These are phyloP conservation scores for Anastrepha ludens DNA, from an alignment of 1,140 invertebrate species.

Conservation along the genomic window DNA sequence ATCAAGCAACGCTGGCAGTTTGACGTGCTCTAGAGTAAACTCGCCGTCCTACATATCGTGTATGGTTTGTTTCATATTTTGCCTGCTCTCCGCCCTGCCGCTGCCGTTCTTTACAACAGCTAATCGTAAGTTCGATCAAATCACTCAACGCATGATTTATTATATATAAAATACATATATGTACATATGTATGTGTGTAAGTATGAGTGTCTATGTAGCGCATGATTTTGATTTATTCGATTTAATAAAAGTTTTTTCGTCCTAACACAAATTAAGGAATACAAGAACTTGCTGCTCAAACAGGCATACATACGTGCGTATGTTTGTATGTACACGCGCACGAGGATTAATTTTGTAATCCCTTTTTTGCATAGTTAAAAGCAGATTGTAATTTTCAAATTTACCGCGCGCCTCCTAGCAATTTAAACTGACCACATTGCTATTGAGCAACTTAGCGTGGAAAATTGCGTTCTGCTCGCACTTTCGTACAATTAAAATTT, in stretches of 20 bases:
- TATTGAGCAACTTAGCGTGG: slow-evolving; percentile 19
- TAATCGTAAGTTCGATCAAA: slow-evolving; percentile 50
- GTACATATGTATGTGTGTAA: not conserved
- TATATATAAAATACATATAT: slow-evolving; percentile 37
- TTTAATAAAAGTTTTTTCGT: not conserved
- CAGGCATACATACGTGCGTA: not conserved
- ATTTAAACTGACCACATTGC: slow-evolving; percentile 31
- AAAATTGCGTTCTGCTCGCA: slow-evolving; percentile 36
- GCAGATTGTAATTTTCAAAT: slow-evolving; percentile 35
- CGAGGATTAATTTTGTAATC: not conserved
- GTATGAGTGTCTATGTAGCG: not conserved
- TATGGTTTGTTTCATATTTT: slow-evolving; percentile 30
- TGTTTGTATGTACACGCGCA: not conserved
- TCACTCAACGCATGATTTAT: slow-evolving; percentile 27
- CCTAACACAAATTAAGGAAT: not conserved
- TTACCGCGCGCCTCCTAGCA: not conserved
- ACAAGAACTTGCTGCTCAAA: too few species aligned
- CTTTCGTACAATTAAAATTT: slow-evolving; percentile 43
- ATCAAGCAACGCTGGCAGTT: not conserved
- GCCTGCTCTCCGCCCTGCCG: slow-evolving; percentile 6
- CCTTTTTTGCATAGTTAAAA: not conserved
- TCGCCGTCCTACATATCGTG: slow-evolving; percentile 25
- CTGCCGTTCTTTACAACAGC: slow-evolving; percentile 46
- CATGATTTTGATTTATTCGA: slow-evolving; percentile 33
- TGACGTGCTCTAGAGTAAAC: slow-evolving; percentile 26